A percentile compares a stretch with the other conserved stretches of the same genome.
phyloP scores from a whole-genome alignment of 1,140 invertebrate genomes.

The Ditylenchus dipsaci region DNA sequence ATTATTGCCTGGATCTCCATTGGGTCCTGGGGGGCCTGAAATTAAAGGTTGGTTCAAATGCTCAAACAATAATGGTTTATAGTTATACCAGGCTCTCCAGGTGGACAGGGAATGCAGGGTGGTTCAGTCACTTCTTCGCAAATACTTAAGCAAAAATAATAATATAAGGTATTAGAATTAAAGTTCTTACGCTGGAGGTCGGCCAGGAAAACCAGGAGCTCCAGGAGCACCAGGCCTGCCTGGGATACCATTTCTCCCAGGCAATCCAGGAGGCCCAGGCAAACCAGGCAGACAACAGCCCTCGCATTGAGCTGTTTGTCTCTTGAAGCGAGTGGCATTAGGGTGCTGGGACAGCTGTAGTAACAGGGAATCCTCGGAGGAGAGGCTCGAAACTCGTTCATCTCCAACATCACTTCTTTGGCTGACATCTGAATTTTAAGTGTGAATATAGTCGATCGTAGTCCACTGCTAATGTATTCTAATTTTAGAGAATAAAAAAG shows the following conservation, averaged over 20 bases:
- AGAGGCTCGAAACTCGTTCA: constrained; percentile 49
- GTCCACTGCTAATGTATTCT: not conserved
- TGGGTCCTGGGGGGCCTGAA: constrained; percentile 39
- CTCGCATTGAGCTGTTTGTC: constrained; percentile 41
- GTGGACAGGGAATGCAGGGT: constrained; percentile 54
- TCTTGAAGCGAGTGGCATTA: constrained; percentile 30
- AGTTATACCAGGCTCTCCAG: constrained; percentile 35
- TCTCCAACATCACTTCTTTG: constrained; percentile 56
- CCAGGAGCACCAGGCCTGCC: constrained; percentile 51
- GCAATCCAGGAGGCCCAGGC: constrained; percentile 49
- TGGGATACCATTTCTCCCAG: constrained; percentile 53
- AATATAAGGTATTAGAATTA: not conserved
- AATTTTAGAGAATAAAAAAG: not conserved
- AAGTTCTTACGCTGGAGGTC: constrained; percentile 48
- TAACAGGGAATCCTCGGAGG: constrained; percentile 17
- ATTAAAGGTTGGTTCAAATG: not conserved
- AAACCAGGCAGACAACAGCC: constrained; percentile 54
- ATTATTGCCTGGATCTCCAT: constrained; percentile 45
- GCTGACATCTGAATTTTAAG: constrained; percentile 53
- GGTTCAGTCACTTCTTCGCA: constrained; percentile 57
- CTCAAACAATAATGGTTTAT: not conserved
- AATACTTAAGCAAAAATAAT: constrained; percentile 25
- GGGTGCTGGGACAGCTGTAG: constrained; percentile 11
- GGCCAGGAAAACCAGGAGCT: constrained; percentile 54
- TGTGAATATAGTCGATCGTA: not conserved